Base-by-base conservation (phyloP, 2,113 vertebrate species). In the Hipposideros armiger region DNA sequence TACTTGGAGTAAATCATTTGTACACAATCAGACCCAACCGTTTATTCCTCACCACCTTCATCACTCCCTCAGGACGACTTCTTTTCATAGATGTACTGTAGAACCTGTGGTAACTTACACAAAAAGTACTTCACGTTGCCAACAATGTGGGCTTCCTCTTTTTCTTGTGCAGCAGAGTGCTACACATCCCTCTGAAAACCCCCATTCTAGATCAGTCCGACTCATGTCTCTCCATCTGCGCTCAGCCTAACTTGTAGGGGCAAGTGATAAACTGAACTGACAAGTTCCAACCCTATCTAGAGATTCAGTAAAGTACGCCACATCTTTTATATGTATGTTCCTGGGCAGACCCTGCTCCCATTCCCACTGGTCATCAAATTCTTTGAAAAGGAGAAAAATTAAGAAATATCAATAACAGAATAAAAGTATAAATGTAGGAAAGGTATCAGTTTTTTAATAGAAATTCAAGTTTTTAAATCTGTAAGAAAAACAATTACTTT, bases 381-480 rank as follows among this genome's bases (percentile, higher is more conserved):
- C 28, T 94, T 94, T 67, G 7, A 36, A 95, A 91, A 81, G 24
- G 36, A 94, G n/a, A 91, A 94, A 95, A 87, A 76, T 66, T 58
- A 93, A 80, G 14, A 73, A 82, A 66, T 84, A 80, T 54, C n/a
- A 72, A 3, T 54, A 45, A 91, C 20, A 87, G 28, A 92, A 15
- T 13, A 50, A 70, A 28, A 91, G 24, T 13, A 74, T 9, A 69
- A 73, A 80, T 22, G 28, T 81, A 90, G 11, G 28, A 73, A 94
- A 83, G 19, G 60, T 36, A 91, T 9, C 19, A 83, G 32, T 67
- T 15, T 11, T 36, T 84, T 84, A 91, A 67, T 11, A 62, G 17
- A 24, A 90, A 83, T 22, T 42, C 28, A 66, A 66, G 16, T 50
- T 86, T 87, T 86, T 47, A 74, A 97, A 67, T 62, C 26, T 32